A percentile compares a stretch with the other conserved stretches of the same genome.
Evolutionary conservation across 2,797 vertebrate genomes (phyloP).

Genomic region (Phyllotis vaccarum): DNA sequence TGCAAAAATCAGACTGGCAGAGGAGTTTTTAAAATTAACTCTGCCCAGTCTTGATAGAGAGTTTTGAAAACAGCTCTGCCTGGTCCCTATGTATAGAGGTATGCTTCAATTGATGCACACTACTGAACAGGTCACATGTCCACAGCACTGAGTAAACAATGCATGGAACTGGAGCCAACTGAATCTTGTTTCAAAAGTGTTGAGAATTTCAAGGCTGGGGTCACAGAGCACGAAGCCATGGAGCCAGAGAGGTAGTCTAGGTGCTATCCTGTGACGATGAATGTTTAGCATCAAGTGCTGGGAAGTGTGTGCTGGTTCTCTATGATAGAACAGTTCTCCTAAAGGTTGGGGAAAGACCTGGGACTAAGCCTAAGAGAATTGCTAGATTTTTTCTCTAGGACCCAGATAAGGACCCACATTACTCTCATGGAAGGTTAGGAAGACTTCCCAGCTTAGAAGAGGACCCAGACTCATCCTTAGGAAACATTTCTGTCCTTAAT

Average conservation of each 20-base stretch:
- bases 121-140: neutral
- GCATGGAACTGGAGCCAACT: slow-evolving; percentile 55
- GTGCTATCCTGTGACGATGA: neutral
- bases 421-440: no score
- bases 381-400: neutral
- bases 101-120: no score
- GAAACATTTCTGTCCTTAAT: neutral
- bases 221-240: neutral
- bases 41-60: neutral
- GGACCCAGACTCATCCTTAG: neutral
- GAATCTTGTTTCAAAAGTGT: neutral
- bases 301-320: neutral
- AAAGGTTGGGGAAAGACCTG: neutral
- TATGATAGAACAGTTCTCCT: no score
- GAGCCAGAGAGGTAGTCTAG: neutral
- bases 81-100: no score
- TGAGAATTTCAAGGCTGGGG: neutral
- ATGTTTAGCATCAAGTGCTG: fast-evolving
- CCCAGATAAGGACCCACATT: neutral
- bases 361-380: neutral
- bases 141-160: no score
- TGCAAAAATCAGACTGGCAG: neutral
- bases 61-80: neutral
- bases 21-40: neutral
- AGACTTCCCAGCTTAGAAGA: neutral